Conservation (phyloP, 2,797 vertebrate species). For the Sternarchorhynchus goeldii region DNA sequence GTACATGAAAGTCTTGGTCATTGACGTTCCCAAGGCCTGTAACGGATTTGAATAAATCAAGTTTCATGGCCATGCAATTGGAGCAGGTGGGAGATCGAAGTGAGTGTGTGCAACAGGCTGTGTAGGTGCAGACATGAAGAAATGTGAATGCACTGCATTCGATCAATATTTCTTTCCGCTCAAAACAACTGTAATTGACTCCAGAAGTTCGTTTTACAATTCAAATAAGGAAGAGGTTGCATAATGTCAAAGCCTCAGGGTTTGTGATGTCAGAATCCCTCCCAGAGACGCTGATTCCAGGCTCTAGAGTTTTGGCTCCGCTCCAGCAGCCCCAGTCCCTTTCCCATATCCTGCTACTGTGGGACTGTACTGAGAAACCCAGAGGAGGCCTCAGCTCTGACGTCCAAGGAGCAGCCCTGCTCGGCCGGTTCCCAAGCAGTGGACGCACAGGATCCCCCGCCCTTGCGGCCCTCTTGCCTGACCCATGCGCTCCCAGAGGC, state of each 20-base stretch:
- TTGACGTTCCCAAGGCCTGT: constrained; percentile 42
- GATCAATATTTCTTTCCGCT: background rate
- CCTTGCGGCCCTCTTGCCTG: constrained; percentile 35
- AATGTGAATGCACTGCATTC: no score
- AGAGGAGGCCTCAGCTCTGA: constrained; percentile 66
- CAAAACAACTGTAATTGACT: constrained; percentile 3
- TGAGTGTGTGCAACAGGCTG: constrained; percentile 24
- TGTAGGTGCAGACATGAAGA: no score
- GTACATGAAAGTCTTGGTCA: constrained; percentile 24
- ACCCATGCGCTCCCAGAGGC: constrained; percentile 13
- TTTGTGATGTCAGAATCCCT: constrained; percentile 34
- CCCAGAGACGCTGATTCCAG: constrained; percentile 53
- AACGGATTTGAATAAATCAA: constrained; percentile 62
- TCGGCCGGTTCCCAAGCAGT: constrained; percentile 79
- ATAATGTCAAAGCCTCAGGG: constrained; percentile 6
- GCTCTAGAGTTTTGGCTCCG: constrained; percentile 61
- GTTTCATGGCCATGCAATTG: constrained; percentile 47
- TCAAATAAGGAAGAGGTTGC: constrained; percentile 35
- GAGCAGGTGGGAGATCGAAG: constrained; percentile 64
- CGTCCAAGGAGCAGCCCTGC: constrained; percentile 71
- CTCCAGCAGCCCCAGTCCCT: constrained; percentile 67
- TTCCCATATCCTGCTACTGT: constrained; percentile 74
- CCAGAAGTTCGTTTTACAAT: constrained; percentile 36
- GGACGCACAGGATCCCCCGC: constrained; percentile 66
- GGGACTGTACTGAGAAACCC: constrained; percentile 70